Conservation (phyloP, 92 coral and sea anemone species). For the Parazoanthus swiftii region DNA sequence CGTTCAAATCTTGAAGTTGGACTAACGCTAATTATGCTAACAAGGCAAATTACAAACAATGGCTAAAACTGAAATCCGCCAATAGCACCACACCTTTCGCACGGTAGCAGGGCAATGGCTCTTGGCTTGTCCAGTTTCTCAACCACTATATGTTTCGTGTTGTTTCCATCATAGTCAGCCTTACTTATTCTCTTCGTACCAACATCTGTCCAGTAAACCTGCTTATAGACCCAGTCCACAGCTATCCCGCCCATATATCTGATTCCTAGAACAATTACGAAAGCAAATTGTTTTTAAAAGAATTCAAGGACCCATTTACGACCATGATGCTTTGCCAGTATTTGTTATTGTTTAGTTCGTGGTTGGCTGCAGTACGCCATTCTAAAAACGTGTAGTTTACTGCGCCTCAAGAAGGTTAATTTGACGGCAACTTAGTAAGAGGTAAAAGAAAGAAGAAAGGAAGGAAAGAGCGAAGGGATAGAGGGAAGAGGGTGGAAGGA, state of each 20-base stretch:
- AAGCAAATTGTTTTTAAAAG: neutral
- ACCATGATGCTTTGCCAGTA: neutral
- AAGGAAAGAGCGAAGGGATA: no score
- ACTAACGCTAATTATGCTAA: no score
- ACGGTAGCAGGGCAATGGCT: slow-evolving; percentile 74
- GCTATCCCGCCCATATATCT: slow-evolving; percentile 67
- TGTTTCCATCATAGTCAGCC: slow-evolving; percentile 61
- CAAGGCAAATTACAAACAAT: neutral
- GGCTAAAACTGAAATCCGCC: neutral
- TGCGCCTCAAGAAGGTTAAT: no score
- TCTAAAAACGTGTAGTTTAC: no score
- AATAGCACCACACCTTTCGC: slow-evolving; percentile 66
- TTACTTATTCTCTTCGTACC: slow-evolving; percentile 52
- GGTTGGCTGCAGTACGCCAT: no score
- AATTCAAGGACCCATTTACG: neutral
- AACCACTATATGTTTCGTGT: slow-evolving; percentile 42
- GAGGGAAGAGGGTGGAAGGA: no score
- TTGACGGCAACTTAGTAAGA: no score
- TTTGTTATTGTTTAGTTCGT: no score
- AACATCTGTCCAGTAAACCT: slow-evolving; percentile 72
- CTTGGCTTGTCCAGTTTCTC: slow-evolving; percentile 49
- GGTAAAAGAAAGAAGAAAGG: no score
- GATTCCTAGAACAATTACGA: slow-evolving; percentile 47
- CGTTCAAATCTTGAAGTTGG: no score
- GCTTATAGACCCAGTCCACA: slow-evolving; percentile 80